phyloP scores from a whole-genome alignment of 2,113 vertebrate genomes.

The Coreoperca whiteheadi region DNA sequence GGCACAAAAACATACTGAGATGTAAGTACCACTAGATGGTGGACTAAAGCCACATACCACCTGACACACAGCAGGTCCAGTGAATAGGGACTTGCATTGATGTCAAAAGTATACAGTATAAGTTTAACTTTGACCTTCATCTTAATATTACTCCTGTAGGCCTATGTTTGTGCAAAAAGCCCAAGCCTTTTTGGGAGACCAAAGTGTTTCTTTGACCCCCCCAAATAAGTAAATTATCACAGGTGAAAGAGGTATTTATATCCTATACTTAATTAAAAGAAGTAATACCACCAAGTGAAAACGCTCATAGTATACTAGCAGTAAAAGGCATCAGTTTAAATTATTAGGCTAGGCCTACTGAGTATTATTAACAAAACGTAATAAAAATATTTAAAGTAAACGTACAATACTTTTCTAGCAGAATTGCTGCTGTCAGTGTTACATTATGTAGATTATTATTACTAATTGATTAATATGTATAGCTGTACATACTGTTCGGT shows the following conservation, averaged over 20 bases:
- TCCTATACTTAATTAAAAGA: not conserved
- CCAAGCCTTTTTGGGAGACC: not conserved
- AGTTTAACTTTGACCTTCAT: not conserved
- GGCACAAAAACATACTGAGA: not conserved
- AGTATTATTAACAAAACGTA: no score
- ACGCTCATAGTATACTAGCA: no score
- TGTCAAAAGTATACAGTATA: not conserved
- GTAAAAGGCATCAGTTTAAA: not conserved
- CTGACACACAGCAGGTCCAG: constrained; percentile 1
- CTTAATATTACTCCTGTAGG: not conserved
- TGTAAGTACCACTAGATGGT: constrained; percentile 73
- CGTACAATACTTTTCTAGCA: no score
- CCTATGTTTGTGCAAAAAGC: not conserved
- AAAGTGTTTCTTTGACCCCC: not conserved
- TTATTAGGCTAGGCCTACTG: not conserved
- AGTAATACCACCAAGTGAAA: no score
- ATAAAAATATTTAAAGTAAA: not conserved
- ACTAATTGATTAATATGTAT: no score
- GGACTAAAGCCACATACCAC: constrained; percentile 60
- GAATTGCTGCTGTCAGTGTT: not conserved
- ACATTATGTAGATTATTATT: not conserved
- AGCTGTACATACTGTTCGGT: no score
- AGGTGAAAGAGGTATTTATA: not conserved
- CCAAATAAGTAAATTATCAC: not conserved
- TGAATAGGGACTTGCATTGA: not conserved